Conservation (phyloP, 2,113 vertebrate species). For the Pedetes capensis region DNA sequence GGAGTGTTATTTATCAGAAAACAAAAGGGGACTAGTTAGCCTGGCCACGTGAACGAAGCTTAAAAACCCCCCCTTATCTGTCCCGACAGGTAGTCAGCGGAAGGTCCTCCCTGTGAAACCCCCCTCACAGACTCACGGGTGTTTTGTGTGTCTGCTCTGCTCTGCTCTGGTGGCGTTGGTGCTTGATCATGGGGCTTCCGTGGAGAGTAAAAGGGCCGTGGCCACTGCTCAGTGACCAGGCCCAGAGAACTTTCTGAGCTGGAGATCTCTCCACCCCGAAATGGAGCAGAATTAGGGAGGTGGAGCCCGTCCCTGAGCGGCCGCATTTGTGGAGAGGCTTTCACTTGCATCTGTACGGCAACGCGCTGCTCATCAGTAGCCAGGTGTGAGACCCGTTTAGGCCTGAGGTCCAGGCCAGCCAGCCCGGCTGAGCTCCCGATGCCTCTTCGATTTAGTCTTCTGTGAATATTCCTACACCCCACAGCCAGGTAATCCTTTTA, state of each 20-base stretch:
- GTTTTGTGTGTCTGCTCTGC: fast-evolving
- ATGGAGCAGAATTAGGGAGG: not conserved
- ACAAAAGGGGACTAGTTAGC: not conserved
- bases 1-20: not conserved
- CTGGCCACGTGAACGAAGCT: not conserved
- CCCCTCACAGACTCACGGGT: too few species aligned
- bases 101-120: too few species aligned
- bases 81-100: too few species aligned
- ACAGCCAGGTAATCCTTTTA: not conserved
- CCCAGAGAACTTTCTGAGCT: not conserved
- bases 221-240: not conserved
- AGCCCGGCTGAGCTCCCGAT: not conserved
- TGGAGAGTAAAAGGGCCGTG: not conserved
- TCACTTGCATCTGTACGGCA: fast-evolving
- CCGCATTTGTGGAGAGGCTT: not conserved
- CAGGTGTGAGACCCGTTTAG: not conserved
- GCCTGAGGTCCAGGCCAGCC: not conserved
- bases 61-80: not conserved
- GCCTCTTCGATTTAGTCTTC: not conserved
- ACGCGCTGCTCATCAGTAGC: not conserved
- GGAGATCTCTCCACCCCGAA: not conserved
- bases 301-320: not conserved
- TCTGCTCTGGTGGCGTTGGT: too few species aligned
- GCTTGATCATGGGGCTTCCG: not conserved
- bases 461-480: not conserved